Conservation (phyloP, 1,140 invertebrate genomes). For the Neodiprion lecontei region DNA sequence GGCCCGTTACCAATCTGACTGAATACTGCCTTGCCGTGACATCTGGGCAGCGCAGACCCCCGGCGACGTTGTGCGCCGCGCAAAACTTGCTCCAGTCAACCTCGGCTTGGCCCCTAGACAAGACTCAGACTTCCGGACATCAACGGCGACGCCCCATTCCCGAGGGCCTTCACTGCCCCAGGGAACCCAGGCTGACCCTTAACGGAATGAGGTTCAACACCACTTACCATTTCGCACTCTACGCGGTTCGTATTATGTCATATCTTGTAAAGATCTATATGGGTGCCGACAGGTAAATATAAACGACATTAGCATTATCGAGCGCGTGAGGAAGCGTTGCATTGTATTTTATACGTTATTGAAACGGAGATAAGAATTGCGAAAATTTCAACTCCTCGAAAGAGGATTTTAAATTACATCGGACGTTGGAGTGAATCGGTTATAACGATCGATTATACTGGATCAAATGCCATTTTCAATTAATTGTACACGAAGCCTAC, state of each 20-base stretch:
- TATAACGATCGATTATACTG: no score
- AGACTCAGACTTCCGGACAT: constrained; percentile 35
- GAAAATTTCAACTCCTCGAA: no score
- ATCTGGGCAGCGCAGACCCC: constrained; percentile 50
- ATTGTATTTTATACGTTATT: no score
- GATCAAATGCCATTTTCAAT: no score
- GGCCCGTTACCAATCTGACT: constrained; percentile 51
- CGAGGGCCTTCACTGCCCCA: constrained; percentile 57
- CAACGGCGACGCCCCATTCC: constrained; percentile 45
- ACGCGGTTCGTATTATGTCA: constrained; percentile 46
- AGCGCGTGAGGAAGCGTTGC: no score
- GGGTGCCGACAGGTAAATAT: no score
- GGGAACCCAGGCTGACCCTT: constrained; percentile 55
- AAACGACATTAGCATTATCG: no score
- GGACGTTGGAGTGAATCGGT: no score
- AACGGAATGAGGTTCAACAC: constrained; percentile 57
- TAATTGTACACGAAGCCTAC: no score
- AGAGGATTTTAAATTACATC: no score
- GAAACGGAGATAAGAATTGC: no score
- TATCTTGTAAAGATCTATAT: not conserved
- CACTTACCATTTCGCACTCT: constrained; percentile 60
- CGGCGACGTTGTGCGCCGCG: constrained; percentile 57
- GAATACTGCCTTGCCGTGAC: constrained; percentile 59
- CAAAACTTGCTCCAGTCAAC: constrained; percentile 50
- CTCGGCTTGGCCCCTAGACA: constrained; percentile 30